A percentile compares a stretch with the other conserved stretches of the same genome.
phyloP scores from a whole-genome alignment of 2,113 vertebrate species.

The Pelecanoides urinatrix region DNA sequence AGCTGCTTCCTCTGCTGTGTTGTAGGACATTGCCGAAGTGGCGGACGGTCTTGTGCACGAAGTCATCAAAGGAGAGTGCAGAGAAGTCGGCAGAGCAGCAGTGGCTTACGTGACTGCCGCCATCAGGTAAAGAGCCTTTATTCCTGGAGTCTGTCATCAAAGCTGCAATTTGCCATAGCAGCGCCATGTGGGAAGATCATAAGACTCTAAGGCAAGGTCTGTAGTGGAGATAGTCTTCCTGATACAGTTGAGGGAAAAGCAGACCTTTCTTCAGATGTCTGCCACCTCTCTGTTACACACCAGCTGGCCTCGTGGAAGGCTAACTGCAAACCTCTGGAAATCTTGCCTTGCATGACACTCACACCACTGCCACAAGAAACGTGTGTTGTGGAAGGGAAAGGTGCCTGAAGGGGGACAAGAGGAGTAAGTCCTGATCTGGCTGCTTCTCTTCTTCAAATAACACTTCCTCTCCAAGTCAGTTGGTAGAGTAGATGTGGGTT shows the following conservation, averaged over 20 bases:
- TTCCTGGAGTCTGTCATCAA: background rate
- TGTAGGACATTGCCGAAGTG: slow-evolving; percentile 81
- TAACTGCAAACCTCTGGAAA: background rate
- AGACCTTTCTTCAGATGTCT: background rate
- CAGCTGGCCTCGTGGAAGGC: background rate
- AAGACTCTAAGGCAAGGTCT: background rate
- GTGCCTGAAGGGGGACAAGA: background rate
- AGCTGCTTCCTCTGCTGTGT: background rate
- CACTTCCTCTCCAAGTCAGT: rapidly evolving
- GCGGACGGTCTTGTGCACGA: slow-evolving; percentile 81
- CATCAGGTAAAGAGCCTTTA: slow-evolving; percentile 72
- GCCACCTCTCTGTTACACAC: background rate
- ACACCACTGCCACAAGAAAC: background rate
- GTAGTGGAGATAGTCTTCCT: background rate
- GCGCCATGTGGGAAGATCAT: background rate
- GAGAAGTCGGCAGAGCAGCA: slow-evolving; percentile 70
- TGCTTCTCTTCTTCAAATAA: background rate
- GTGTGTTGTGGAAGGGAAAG: background rate
- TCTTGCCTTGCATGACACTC: background rate
- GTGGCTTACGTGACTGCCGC: slow-evolving; percentile 73
- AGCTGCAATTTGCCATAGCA: background rate
- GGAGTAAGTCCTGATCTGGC: background rate
- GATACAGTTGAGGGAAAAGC: background rate
- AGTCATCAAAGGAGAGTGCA: slow-evolving; percentile 74
- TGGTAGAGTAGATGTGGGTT: background rate